phyloP scores from a whole-genome alignment of 2,888 invertebrate species.

The Harpalus rubripes region DNA sequence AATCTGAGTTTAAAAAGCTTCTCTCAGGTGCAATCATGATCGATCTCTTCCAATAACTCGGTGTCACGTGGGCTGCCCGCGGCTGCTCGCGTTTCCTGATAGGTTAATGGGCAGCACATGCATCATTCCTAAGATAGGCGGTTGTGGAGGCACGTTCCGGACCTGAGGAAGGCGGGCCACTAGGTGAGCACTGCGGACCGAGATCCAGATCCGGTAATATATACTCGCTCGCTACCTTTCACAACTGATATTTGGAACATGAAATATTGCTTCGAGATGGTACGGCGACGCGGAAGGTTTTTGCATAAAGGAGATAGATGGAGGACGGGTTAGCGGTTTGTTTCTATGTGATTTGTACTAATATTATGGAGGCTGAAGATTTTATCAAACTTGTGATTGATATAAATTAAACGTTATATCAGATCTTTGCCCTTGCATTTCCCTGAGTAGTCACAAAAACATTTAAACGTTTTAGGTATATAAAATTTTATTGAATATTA shows the following conservation, averaged over 20 bases:
- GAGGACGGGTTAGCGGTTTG: neutral
- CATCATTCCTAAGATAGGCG: slow-evolving; percentile 64
- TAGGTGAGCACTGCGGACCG: slow-evolving; percentile 24
- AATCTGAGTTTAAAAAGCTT: slow-evolving; percentile 1
- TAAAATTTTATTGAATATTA: too few relatives aligned
- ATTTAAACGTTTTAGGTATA: too few relatives aligned
- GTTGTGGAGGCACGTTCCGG: slow-evolving; percentile 24
- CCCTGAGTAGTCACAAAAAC: too few relatives aligned
- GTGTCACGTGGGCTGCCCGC: slow-evolving; percentile 54
- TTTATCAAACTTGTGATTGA: neutral
- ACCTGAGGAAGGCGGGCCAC: slow-evolving; percentile 1
- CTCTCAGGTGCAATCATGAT: slow-evolving; percentile 50
- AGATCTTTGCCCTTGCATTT: too few relatives aligned
- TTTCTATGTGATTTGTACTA: neutral
- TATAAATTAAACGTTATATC: neutral
- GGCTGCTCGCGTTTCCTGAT: slow-evolving; percentile 60
- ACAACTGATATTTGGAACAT: slow-evolving; percentile 46
- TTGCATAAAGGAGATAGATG: neutral
- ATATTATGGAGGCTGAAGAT: neutral
- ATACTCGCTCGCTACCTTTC: slow-evolving; percentile 56
- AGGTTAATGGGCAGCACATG: slow-evolving; percentile 63
- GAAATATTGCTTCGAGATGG: slow-evolving; percentile 16
- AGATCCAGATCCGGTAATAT: slow-evolving; percentile 44
- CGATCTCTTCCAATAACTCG: slow-evolving; percentile 59
- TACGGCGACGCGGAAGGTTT: neutral